These are phyloP conservation scores for Apaloderma vittatum DNA, from an alignment of 2,113 vertebrate species.

Conservation along the genomic window DNA sequence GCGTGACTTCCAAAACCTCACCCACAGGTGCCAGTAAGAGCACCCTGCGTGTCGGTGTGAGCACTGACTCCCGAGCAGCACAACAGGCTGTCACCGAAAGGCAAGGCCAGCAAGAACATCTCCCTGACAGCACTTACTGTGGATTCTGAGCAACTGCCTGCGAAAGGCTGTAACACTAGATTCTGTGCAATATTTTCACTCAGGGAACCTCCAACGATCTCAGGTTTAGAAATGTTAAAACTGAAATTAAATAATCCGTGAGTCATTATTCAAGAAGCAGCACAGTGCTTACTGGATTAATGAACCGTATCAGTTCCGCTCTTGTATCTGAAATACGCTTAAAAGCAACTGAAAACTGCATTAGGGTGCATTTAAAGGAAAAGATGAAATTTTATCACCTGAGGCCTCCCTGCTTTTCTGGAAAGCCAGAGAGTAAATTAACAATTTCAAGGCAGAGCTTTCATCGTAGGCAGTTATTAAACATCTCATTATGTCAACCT, in stretches of 20 bases:
- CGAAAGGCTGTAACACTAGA: not conserved
- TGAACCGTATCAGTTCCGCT: not conserved
- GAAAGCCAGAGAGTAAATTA: not conserved
- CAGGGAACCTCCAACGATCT: not conserved
- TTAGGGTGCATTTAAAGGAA: not conserved
- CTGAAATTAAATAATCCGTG: not conserved
- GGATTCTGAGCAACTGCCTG: not conserved
- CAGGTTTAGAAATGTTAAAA: not conserved
- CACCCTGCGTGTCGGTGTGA: not conserved
- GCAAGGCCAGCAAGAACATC: not conserved
- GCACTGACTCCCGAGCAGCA: not conserved
- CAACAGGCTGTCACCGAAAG: not conserved
- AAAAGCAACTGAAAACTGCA: not conserved
- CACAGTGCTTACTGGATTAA: not conserved
- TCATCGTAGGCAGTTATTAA: not conserved
- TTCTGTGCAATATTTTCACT: not conserved
- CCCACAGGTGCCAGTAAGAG: not conserved
- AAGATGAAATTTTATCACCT: not conserved
- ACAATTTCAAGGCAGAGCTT: not conserved
- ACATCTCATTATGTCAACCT: not conserved
- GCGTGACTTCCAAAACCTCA: not conserved
- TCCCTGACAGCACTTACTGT: not conserved
- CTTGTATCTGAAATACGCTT: not conserved
- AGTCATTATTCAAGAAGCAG: not conserved
- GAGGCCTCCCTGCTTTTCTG: not conserved